Conservation (phyloP, 2,797 vertebrate genomes). For the Phalanger gymnotis region DNA sequence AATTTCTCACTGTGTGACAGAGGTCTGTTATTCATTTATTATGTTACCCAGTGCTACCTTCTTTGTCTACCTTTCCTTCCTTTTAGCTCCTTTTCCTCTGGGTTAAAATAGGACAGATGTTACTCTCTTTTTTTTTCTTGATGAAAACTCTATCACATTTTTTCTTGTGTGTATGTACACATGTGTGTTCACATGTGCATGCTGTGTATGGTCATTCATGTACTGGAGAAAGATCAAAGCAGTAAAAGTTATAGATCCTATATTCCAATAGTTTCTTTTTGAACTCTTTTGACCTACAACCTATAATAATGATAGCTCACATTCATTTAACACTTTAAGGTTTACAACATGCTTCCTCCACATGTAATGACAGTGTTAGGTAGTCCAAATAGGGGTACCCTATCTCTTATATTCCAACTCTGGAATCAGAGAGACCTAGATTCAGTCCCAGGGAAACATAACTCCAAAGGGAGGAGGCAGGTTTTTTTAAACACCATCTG, state of each 20-base stretch:
- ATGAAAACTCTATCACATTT: neutral
- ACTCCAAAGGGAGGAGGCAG: neutral
- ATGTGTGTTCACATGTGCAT: neutral
- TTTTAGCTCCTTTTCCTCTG: conserved; percentile 33
- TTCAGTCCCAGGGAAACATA: neutral
- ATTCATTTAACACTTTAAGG: neutral
- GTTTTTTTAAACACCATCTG: neutral
- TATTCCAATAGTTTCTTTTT: neutral
- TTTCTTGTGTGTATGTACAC: neutral
- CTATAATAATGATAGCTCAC: neutral
- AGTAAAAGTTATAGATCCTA: neutral
- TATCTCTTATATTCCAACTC: neutral
- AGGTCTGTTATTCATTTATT: conserved; percentile 1
- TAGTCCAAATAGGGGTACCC: neutral
- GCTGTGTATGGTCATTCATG: neutral
- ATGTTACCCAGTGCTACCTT: neutral
- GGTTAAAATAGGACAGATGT: neutral
- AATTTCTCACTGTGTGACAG: neutral
- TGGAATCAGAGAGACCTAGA: neutral
- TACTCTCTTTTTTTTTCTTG: neutral
- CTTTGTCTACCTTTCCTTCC: conserved; percentile 5
- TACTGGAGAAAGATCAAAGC: neutral
- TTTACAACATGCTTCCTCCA: neutral
- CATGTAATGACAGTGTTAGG: neutral
- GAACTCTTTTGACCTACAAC: neutral